These are phyloP conservation scores for Zapus hudsonius DNA, from an alignment of 2,113 vertebrate genomes.

Conservation along the genomic window DNA sequence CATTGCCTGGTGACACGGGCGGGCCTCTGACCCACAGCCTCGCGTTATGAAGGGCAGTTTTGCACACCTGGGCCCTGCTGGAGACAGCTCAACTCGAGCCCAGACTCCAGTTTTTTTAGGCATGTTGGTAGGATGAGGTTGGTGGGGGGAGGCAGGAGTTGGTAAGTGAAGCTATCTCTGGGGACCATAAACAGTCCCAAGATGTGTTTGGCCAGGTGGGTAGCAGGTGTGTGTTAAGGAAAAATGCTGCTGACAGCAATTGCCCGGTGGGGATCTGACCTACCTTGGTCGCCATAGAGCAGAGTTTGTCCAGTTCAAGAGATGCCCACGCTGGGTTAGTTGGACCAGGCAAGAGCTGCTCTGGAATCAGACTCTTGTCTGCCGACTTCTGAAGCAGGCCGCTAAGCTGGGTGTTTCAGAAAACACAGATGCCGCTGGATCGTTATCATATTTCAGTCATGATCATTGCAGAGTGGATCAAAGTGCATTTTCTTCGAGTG, in stretches of 20 bases:
- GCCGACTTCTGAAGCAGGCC: not conserved
- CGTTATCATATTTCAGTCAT: not conserved
- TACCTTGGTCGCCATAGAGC: not conserved
- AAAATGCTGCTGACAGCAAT: constrained; percentile 11
- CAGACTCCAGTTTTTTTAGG: not conserved
- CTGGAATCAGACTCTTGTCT: not conserved
- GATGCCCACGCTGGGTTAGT: not conserved
- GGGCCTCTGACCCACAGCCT: not conserved
- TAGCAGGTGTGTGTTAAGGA: constrained; percentile 70
- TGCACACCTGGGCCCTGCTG: not conserved
- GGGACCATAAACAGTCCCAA: not conserved
- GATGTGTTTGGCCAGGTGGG: constrained; percentile 72
- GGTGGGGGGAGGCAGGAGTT: not conserved
- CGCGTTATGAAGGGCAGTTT: not conserved
- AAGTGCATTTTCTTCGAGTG: not conserved
- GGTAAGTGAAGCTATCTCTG: not conserved
- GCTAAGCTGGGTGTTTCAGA: not conserved
- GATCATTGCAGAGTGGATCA: not conserved
- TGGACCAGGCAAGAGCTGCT: not conserved
- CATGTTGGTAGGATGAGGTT: not conserved
- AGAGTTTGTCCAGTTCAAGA: not conserved
- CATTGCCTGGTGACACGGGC: not conserved
- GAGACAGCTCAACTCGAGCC: not conserved
- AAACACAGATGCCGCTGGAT: not conserved
- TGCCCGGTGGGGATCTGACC: constrained; percentile 10